phyloP scores from a whole-genome alignment of 2,113 vertebrate genomes.

The Aegithalos caudatus region DNA sequence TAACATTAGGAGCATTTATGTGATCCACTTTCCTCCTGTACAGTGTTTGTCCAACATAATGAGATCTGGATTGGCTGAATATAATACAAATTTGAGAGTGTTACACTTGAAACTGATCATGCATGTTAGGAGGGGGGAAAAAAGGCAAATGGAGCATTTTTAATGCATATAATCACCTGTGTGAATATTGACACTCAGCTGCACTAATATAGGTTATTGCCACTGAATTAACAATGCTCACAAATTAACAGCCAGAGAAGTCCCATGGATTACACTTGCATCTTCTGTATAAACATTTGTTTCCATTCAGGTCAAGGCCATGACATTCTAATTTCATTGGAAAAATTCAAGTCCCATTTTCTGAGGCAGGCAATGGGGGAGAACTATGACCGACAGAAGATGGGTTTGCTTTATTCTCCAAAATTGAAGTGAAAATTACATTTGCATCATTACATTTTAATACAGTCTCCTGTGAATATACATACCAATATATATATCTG shows the following conservation, averaged over 20 bases:
- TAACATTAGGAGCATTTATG: constrained; percentile 74
- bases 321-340: constrained; percentile 53
- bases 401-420: constrained; percentile 7
- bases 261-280: not conserved
- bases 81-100: constrained; percentile 64
- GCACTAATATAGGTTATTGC: constrained; percentile 38
- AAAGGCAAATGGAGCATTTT: not conserved
- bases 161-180: constrained; percentile 20
- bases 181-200: constrained; percentile 59
- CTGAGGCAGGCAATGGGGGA: not conserved
- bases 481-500: not conserved
- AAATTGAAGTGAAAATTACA: constrained; percentile 55
- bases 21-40: constrained; percentile 63
- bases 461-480: not conserved
- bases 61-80: constrained; percentile 62
- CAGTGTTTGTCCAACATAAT: constrained; percentile 73
- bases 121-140: not conserved
- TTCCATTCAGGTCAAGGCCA: constrained; percentile 50
- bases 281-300: not conserved
- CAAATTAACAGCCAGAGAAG: constrained; percentile 29
- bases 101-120: constrained; percentile 31
- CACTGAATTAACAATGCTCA: constrained; percentile 41
- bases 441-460: constrained; percentile 15
- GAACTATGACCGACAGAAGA: not conserved
- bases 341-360: constrained; percentile 40